Conservation (phyloP, 2,888 invertebrate genomes). For the Taphrorychus bicolor region DNA sequence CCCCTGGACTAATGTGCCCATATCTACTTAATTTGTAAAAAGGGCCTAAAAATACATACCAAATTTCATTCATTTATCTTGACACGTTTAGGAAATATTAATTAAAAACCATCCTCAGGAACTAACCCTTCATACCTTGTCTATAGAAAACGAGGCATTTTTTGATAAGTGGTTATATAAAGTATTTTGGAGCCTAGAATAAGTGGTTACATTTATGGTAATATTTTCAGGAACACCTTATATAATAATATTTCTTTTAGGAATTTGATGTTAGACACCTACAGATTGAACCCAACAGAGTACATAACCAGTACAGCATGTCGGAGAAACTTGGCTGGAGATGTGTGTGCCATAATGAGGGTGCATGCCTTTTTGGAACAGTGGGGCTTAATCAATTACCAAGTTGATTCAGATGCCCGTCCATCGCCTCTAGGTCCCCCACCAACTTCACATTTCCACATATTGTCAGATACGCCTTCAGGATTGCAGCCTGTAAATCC, state of each 20-base stretch:
- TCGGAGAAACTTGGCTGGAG: constrained; percentile 96
- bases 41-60: too few species aligned
- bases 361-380: constrained; percentile 99
- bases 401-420: constrained; percentile 93
- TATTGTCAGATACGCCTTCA: constrained; percentile 96
- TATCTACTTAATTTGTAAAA: too few species aligned
- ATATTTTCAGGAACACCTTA: not conserved
- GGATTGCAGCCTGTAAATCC: constrained; percentile 94
- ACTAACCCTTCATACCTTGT: too few species aligned
- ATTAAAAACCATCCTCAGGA: too few species aligned
- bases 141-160: too few species aligned
- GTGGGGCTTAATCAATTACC: constrained; percentile 99
- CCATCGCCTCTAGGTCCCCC: constrained; percentile 99
- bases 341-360: constrained; percentile 98
- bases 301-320: constrained; percentile 98
- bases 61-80: too few species aligned
- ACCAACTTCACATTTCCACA: constrained; percentile 99
- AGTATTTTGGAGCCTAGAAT: too few species aligned
- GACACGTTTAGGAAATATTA: too few species aligned
- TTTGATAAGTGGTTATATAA: too few species aligned
- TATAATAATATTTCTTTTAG: constrained; percentile 55
- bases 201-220: too few species aligned
- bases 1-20: too few species aligned
- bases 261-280: constrained; percentile 99
- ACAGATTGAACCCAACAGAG: constrained; percentile 95